phyloP scores from a whole-genome alignment of 2,888 invertebrate genomes.

The Drosophila yooni region DNA sequence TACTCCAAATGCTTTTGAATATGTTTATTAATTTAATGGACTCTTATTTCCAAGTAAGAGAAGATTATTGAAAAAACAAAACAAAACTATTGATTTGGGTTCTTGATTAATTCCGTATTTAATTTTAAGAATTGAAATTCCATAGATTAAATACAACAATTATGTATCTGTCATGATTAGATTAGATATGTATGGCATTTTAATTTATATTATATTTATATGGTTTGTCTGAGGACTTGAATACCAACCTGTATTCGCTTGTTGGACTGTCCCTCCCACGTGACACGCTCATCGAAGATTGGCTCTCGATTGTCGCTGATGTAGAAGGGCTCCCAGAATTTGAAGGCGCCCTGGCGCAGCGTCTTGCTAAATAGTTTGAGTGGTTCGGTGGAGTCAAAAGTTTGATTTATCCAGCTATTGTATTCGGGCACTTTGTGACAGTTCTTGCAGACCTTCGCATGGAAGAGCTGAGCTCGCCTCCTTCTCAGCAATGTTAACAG shows the following conservation, averaged over 20 bases:
- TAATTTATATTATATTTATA: not conserved
- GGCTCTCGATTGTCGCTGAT: slow-evolving; percentile 95
- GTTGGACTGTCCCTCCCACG: slow-evolving; percentile 93
- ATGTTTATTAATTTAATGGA: not conserved
- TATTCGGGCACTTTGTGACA: slow-evolving; percentile 71
- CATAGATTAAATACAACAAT: too few relatives aligned
- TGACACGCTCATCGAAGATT: slow-evolving; percentile 94
- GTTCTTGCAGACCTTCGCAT: slow-evolving; percentile 58
- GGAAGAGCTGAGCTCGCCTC: slow-evolving; percentile 64
- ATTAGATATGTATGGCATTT: not conserved
- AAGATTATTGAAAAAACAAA: not conserved
- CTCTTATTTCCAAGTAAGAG: not conserved
- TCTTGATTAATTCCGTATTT: not conserved
- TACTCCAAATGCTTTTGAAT: fast-evolving
- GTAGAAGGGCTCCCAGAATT: slow-evolving; percentile 96
- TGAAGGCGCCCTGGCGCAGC: slow-evolving; percentile 89
- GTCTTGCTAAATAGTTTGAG: slow-evolving; percentile 88
- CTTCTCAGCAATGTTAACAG: slow-evolving; percentile 54
- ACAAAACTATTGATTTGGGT: too few relatives aligned
- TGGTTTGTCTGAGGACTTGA: not conserved
- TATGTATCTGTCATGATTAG: not conserved
- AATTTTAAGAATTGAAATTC: not conserved
- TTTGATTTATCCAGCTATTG: slow-evolving; percentile 51
- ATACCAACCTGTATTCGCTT: slow-evolving; percentile 80
- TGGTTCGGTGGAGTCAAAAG: slow-evolving; percentile 24